A percentile compares a stretch with the other conserved stretches of the same genome.
phyloP scores from a whole-genome alignment of 2,797 vertebrate genomes.

The Ctenopoma multispine region DNA sequence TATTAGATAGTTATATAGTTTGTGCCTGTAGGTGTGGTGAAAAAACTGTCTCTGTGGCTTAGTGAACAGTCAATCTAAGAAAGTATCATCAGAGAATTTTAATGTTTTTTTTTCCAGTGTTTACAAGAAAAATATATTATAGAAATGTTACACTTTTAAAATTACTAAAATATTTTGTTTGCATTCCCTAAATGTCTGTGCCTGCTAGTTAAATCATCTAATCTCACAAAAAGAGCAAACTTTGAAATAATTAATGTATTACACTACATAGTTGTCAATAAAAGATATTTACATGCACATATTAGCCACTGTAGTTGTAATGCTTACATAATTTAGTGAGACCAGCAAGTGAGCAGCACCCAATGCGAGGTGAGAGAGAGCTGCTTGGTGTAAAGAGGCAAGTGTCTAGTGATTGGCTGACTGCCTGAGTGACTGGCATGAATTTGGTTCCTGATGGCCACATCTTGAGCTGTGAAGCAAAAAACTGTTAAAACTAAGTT shows the following conservation, averaged over 20 bases:
- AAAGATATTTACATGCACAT: conserved; percentile 21
- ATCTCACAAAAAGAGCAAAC: not conserved
- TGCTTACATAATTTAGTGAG: conserved; percentile 45
- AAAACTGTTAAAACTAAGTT: conserved; percentile 39
- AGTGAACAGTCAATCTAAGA: not conserved
- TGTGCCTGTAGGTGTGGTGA: not conserved
- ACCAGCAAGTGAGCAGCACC: conserved; percentile 61
- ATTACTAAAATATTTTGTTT: not conserved
- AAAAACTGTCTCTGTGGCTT: not conserved
- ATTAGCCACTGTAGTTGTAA: conserved; percentile 28
- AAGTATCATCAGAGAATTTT: not conserved
- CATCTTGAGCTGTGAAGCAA: conserved; percentile 53
- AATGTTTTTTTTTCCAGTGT: not conserved
- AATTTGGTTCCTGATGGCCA: conserved; percentile 53
- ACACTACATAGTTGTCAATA: conserved; percentile 15
- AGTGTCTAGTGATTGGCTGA: conserved; percentile 66
- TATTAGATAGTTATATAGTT: not conserved
- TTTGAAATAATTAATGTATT: not conserved
- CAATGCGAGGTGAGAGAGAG: conserved; percentile 59
- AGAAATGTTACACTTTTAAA: not conserved
- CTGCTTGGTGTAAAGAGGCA: conserved; percentile 56
- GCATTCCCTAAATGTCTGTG: not conserved
- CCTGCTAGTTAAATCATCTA: not conserved
- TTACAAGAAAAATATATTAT: not conserved
- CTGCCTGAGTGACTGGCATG: conserved; percentile 59